Percentiles rank a stretch among this genome's conserved stretches.
These are phyloP conservation scores for Aproaerema taeniolella DNA, from an alignment of 2,888 invertebrate genomes.

Conservation along the genomic window DNA sequence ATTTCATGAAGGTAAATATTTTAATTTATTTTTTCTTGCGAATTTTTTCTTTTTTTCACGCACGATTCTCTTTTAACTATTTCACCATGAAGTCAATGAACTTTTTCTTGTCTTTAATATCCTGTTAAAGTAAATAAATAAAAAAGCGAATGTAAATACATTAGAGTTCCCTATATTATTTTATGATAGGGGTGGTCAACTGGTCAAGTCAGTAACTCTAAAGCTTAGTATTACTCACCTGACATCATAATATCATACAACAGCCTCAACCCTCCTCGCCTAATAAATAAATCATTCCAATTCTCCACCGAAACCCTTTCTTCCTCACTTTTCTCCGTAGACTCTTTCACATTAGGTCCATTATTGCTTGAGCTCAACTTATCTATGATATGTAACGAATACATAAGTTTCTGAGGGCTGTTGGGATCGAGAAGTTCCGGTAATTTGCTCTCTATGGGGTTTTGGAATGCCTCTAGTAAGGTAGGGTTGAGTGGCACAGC, in stretches of 20 bases:
- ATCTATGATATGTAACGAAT: conserved; percentile 92
- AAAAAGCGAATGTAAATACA: too few relatives aligned
- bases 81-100: too few relatives aligned
- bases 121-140: too few relatives aligned
- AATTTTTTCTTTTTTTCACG: too few relatives aligned
- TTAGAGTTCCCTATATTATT: too few relatives aligned
- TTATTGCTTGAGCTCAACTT: conserved; percentile 57
- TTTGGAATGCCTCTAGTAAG: conserved; percentile 89
- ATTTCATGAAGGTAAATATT: too few relatives aligned
- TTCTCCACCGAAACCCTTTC: conserved; percentile 52
- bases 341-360: conserved; percentile 46
- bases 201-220: too few relatives aligned
- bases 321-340: conserved; percentile 49
- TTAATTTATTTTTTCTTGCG: too few relatives aligned
- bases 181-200: too few relatives aligned
- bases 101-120: too few relatives aligned
- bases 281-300: conserved; percentile 90
- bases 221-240: too few relatives aligned
- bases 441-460: conserved; percentile 81
- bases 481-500: conserved; percentile 94
- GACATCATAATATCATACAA: conserved; percentile 95
- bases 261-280: conserved; percentile 91
- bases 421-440: conserved; percentile 89
- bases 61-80: too few relatives aligned
- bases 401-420: conserved; percentile 96